Evolutionary conservation across 2,113 vertebrate species (phyloP), one percentile per base, ranked within the genome.

Genomic region (Piprites chloris): DNA sequence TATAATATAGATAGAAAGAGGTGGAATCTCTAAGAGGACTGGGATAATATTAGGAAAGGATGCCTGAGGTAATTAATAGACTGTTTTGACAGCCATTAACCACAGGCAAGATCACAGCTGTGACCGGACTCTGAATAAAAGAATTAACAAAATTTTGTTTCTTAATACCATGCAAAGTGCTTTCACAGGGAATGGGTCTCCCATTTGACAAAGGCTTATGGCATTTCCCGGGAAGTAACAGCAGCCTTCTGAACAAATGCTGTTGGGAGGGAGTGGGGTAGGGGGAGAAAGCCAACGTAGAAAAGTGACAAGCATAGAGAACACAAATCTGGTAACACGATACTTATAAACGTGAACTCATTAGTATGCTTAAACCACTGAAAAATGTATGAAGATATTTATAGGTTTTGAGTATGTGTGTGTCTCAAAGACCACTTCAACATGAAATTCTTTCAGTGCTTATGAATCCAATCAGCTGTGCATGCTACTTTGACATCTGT

Each of bases 51-150:
- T 77, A 65, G 56, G 74, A 84, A 81, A 66, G 87, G 50, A 94
- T 91, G 87, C 59, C 71, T 85, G 63, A 24, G 50, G 67, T 93
- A 96, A 94, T 93, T 91, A 96, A 96, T 47, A 97, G 87, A 68
- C 35, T 75, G 11, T 72, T 88, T 83, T 62, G 65, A 71, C 78
- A 93, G 85, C 37, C 81, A 90, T 88, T 95, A 91, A 93, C 82
- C 53, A 67, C 55, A 50, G n/a, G 63, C 81, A 95, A 82, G n/a
- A 90, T 82, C 85, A 53, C 95, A 96, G 91, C 74, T 96, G 94
- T 87, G 87, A 92, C 59, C 72, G 52, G 47, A 78, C 50, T 90
- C 37, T 14, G 42, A 94, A 96, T 83, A 66, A 83, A 91, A 89
- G 71, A 96, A 95, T 87, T 87, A 91, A 89, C 69, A 85, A 85